Percentiles rank a stretch among this genome's conserved stretches.
Evolutionary conservation across 2,888 invertebrate genomes (phyloP).

Genomic region (Noctua comes): DNA sequence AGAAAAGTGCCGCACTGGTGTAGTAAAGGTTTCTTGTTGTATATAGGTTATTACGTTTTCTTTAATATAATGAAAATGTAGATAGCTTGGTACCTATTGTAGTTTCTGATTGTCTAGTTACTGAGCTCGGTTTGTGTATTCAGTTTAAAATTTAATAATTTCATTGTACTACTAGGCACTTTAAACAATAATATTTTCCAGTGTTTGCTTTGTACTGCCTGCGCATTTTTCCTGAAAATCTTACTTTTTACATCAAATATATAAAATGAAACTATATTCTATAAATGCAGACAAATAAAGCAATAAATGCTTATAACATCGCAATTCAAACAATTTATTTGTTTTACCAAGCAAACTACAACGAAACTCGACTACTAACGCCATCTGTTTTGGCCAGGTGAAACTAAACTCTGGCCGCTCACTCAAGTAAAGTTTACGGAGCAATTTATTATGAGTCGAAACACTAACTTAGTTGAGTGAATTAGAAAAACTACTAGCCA

Average conservation of each 20-base stretch:
- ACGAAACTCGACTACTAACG: conserved; percentile 57
- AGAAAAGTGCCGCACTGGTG: conserved; percentile 15
- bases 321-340: conserved; percentile 10
- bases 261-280: neutral
- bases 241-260: neutral
- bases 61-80: conserved; percentile 8
- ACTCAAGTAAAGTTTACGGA: conserved; percentile 59
- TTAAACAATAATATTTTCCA: neutral
- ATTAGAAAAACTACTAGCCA: conserved; percentile 68
- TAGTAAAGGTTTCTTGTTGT: conserved; percentile 19
- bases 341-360: conserved; percentile 3
- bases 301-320: neutral
- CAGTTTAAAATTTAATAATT: neutral
- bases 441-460: conserved; percentile 68
- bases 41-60: conserved; percentile 16
- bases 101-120: neutral
- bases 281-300: neutral
- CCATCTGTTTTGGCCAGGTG: conserved; percentile 63
- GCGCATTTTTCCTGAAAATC: neutral
- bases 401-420: conserved; percentile 52
- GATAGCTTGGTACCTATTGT: neutral
- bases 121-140: neutral
- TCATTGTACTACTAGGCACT: neutral
- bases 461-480: conserved; percentile 69
- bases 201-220: neutral